phyloP scores from a whole-genome alignment of 2,888 invertebrate species.

The Drosophila basisetae region DNA sequence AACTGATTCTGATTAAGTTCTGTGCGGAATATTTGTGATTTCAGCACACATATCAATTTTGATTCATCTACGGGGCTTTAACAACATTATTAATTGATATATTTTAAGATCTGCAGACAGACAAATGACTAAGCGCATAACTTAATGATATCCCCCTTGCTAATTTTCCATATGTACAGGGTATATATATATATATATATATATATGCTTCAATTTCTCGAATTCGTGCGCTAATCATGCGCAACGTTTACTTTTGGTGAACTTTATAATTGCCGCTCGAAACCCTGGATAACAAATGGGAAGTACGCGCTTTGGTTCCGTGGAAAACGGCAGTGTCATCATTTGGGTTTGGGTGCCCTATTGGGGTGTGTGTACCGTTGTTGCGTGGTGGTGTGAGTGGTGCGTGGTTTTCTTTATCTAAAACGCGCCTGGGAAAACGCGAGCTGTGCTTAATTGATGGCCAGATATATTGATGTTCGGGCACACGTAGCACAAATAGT shows the following conservation, averaged over 20 bases:
- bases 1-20: neutral
- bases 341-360: constrained; percentile 39
- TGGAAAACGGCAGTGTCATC: constrained; percentile 71
- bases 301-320: constrained; percentile 41
- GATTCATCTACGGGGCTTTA: neutral
- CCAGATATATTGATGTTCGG: constrained; percentile 35
- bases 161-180: constrained; percentile 1
- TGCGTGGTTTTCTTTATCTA: constrained; percentile 59
- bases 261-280: constrained; percentile 69
- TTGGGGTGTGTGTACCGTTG: constrained; percentile 23
- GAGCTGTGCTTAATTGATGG: constrained; percentile 66
- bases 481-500: constrained; percentile 37
- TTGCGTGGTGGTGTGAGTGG: constrained; percentile 41
- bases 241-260: constrained; percentile 72
- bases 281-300: constrained; percentile 48
- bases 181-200: constrained; percentile 18
- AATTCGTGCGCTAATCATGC: constrained; percentile 75
- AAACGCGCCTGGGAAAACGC: constrained; percentile 74
- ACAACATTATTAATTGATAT: neutral
- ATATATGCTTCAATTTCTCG: constrained; percentile 46
- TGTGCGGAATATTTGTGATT: neutral
- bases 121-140: neutral
- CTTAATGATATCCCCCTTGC: neutral
- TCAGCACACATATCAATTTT: neutral
- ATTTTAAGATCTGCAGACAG: neutral